A percentile compares a stretch with the other conserved stretches of the same genome.
These are phyloP conservation scores for Cydia pomonella DNA, from an alignment of 1,140 invertebrate species.

Conservation along the genomic window DNA sequence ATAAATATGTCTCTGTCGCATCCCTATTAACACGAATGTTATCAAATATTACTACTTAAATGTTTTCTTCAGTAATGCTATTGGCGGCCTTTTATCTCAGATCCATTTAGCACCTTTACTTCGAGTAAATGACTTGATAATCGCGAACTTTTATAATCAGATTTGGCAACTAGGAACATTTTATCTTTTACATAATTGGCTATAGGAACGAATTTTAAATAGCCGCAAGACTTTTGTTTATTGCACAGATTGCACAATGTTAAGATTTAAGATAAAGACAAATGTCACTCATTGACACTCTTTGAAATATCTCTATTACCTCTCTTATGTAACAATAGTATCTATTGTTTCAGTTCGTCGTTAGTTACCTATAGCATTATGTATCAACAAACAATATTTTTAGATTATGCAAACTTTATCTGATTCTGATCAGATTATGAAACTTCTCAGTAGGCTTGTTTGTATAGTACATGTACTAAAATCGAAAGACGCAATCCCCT, in stretches of 20 bases:
- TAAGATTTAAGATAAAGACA: conserved; percentile 9
- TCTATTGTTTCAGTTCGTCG: not conserved
- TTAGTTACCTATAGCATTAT: not conserved
- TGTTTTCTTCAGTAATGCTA: no score
- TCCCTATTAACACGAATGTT: no score
- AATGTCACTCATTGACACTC: conserved; percentile 2
- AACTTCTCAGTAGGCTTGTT: no score
- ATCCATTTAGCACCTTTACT: not conserved
- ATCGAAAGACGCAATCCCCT: no score
- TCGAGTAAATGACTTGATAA: not conserved
- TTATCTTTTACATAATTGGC: not conserved
- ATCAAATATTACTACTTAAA: no score
- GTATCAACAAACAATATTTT: no score
- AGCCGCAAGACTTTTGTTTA: not conserved
- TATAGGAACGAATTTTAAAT: not conserved
- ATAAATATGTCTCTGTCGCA: no score
- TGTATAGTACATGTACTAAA: no score
- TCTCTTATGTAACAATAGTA: conserved; percentile 10
- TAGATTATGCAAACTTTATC: no score
- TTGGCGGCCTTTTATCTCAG: no score
- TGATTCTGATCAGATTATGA: no score
- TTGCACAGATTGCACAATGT: not conserved
- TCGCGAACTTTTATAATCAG: not conserved
- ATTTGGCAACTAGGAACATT: not conserved
- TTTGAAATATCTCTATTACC: not conserved